Conservation (phyloP, 1,140 invertebrate genomes). For the Danaus plexippus region DNA sequence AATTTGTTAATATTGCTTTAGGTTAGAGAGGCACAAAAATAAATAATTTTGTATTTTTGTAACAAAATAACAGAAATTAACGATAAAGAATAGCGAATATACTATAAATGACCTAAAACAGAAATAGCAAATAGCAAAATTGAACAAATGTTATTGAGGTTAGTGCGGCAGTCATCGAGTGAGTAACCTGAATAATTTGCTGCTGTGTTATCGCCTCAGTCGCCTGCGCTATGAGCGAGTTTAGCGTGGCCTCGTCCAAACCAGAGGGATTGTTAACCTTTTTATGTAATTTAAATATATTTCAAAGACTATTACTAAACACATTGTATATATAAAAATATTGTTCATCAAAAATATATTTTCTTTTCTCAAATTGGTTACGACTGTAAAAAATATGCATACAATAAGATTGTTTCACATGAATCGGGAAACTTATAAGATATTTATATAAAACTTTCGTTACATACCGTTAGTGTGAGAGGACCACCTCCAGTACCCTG, state of each 20-base stretch:
- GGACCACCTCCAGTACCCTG: slow-evolving; percentile 63
- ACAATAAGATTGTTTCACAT: not conserved
- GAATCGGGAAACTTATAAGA: slow-evolving; percentile 1
- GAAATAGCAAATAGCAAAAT: slow-evolving; percentile 3
- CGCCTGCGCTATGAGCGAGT: slow-evolving; percentile 67
- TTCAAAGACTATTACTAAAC: no score
- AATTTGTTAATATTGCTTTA: no score
- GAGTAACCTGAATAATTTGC: slow-evolving; percentile 67
- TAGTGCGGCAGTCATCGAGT: slow-evolving; percentile 7
- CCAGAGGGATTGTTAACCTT: slow-evolving; percentile 70
- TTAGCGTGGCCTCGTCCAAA: slow-evolving; percentile 67
- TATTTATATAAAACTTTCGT: slow-evolving; percentile 10
- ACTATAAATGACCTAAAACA: slow-evolving; percentile 1
- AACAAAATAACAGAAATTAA: no score
- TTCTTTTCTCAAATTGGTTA: no score
- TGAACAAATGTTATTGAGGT: slow-evolving; percentile 2
- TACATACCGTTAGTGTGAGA: slow-evolving; percentile 62
- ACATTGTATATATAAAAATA: slow-evolving; percentile 13
- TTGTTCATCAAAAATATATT: slow-evolving; percentile 3
- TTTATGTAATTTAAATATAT: slow-evolving; percentile 1
- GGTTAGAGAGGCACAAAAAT: no score
- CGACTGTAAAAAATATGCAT: not conserved
- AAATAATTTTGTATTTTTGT: no score
- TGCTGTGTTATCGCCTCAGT: slow-evolving; percentile 70
- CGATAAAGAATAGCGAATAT: not conserved